Conservation (phyloP, 2,888 invertebrate genomes). For the Rhingia campestris region DNA sequence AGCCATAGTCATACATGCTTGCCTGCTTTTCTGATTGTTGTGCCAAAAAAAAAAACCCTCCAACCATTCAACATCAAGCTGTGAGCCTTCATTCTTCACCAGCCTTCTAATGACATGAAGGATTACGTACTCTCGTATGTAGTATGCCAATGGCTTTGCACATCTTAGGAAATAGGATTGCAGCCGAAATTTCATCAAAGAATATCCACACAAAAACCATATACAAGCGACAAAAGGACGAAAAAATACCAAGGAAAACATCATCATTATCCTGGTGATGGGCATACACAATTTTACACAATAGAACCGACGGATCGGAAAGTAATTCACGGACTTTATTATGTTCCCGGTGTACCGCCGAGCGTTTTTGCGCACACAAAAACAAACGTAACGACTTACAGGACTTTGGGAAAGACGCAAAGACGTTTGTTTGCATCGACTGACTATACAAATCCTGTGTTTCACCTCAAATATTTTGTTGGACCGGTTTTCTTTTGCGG, state of each 20-base stretch:
- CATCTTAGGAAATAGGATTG: slow-evolving; percentile 57
- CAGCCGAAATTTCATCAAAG: slow-evolving; percentile 32
- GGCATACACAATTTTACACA: slow-evolving; percentile 30
- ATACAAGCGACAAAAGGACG: slow-evolving; percentile 19
- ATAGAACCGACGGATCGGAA: slow-evolving; percentile 11
- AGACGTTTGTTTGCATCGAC: slow-evolving; percentile 35
- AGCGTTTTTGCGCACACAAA: slow-evolving; percentile 41
- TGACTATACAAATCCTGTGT: slow-evolving; percentile 46
- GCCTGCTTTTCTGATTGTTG: background rate
- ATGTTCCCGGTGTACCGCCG: slow-evolving; percentile 15
- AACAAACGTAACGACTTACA: slow-evolving; percentile 42
- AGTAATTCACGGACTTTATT: slow-evolving; percentile 48
- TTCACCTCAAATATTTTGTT: slow-evolving; percentile 63
- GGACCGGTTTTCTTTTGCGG: slow-evolving; percentile 47
- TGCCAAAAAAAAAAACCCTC: slow-evolving; percentile 2
- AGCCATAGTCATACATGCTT: slow-evolving; percentile 15
- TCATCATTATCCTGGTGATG: slow-evolving; percentile 61
- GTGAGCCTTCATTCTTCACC: slow-evolving; percentile 43
- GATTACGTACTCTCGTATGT: slow-evolving; percentile 25
- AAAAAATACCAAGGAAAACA: slow-evolving; percentile 52
- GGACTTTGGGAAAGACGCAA: background rate
- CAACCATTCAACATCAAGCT: slow-evolving; percentile 40
- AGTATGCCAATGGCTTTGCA: slow-evolving; percentile 13
- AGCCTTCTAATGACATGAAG: slow-evolving; percentile 57
- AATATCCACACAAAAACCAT: background rate